Evolutionary conservation across 2,888 invertebrate species (phyloP), one percentile per base, ranked within the genome.

Genomic region (Limnephilus lunatus): DNA sequence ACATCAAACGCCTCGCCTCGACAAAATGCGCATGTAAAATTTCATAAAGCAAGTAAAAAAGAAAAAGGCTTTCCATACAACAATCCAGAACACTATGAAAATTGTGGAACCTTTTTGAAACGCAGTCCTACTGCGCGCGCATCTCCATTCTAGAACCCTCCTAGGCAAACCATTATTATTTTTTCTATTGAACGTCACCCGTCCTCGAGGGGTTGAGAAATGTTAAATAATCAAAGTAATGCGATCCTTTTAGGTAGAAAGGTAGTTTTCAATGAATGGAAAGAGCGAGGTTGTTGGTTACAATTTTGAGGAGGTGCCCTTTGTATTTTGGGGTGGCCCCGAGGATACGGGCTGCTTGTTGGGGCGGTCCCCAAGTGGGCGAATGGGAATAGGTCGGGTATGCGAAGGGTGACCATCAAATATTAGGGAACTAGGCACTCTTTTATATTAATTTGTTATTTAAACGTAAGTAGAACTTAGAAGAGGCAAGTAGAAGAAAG

Each of bases 351-450:
- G 86, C 44, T 86, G 88, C 88, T 80, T 89, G 89, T 85, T 91
- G 44, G 91, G 91, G 91, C 89, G 87, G 91, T 91, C 91, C 86
- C 91, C 25, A 39, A 89, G 89, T 81, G 81, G 81, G 82, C 82
- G 82, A 90, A 90, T 90, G 81, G 48, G 90, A 90, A 90, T 89
- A 90, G 90, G 90, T 90, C 90, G 90, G 90, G 90, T 90, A 68
- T 85, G 53, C 44, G 32, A 19, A 25, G 90, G 90, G 89, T 81
- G 89, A 89, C 89, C 81, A 89, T 68, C 4, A n/a, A 7, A 68
- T 68, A 68, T 25, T 68, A 19, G 7, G 25, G 25, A 68, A 25
- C 25, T 25, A 68, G 25, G 68, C 25, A n/a, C 25, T 68, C 7
- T 11, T 44, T 44, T 44, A 12, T 44, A 44, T 44, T 44, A 11